These are phyloP conservation scores for Spea multiplicata DNA, from an alignment of 2,113 vertebrate species.

Conservation along the genomic window DNA sequence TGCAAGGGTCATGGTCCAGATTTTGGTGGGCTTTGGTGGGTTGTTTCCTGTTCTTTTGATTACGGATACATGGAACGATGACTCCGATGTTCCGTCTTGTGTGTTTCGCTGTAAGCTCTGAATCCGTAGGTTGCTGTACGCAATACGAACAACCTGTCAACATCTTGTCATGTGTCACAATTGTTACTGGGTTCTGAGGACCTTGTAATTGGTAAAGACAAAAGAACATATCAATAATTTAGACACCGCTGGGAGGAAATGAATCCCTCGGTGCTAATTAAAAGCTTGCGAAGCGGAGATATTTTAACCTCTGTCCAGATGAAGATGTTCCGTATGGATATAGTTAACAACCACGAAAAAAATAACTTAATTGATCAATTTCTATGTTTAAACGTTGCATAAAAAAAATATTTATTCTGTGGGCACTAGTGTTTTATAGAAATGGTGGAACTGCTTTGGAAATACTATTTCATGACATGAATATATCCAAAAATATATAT, in stretches of 20 bases:
- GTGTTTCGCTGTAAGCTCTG: neutral
- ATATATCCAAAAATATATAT: too few relatives aligned
- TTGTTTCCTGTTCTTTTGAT: too few relatives aligned
- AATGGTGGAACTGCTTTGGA: too few relatives aligned
- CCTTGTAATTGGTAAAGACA: constrained; percentile 10
- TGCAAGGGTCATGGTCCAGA: too few relatives aligned
- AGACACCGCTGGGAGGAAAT: neutral
- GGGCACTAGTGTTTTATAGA: too few relatives aligned
- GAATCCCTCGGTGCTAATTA: constrained; percentile 22
- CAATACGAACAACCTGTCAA: neutral
- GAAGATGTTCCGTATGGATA: neutral
- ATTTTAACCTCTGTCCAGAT: constrained; percentile 19
- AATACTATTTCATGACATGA: too few relatives aligned
- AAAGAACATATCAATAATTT: constrained; percentile 7
- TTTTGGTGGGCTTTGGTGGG: too few relatives aligned
- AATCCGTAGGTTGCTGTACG: neutral
- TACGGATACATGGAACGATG: too few relatives aligned
- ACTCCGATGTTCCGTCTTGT: neutral
- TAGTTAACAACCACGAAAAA: too few relatives aligned
- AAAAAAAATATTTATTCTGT: too few relatives aligned
- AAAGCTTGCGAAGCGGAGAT: constrained; percentile 3
- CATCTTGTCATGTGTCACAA: constrained; percentile 10
- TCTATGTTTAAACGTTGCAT: too few relatives aligned
- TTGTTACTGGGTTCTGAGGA: neutral
- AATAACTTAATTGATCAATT: too few relatives aligned